Conservation (phyloP, 92 coral and sea anemone genomes). For the Pocillopora meandrina region DNA sequence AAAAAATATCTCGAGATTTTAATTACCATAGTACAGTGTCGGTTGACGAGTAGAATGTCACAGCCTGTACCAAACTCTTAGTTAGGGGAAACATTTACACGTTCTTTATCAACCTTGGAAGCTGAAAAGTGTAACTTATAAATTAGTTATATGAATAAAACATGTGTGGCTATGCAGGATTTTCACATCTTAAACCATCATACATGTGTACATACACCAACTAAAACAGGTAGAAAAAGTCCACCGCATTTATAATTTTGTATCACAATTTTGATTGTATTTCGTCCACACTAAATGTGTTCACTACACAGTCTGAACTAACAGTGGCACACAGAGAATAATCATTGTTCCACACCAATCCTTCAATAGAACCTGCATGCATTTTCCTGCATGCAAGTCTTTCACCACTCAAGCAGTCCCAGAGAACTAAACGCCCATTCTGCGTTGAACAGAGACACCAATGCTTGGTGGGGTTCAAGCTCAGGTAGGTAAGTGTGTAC, state of each 20-base stretch:
- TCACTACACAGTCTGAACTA: constrained; percentile 87
- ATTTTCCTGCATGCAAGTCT: constrained; percentile 74
- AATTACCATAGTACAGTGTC: no score
- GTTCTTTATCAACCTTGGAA: no score
- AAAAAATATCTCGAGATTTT: no score
- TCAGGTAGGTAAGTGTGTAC: constrained; percentile 85
- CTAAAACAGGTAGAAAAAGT: background rate
- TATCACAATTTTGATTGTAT: constrained; percentile 15
- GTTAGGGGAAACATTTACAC: no score
- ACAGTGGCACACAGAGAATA: constrained; percentile 72
- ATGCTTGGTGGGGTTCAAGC: constrained; percentile 73
- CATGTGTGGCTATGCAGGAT: no score
- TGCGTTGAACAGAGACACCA: constrained; percentile 88
- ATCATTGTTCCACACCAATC: constrained; percentile 74
- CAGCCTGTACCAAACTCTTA: no score
- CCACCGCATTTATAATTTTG: background rate
- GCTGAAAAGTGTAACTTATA: no score
- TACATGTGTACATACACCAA: no score
- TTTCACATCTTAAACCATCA: no score
- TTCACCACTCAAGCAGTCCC: constrained; percentile 80
- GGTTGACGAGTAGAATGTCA: no score
- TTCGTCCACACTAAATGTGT: constrained; percentile 47
- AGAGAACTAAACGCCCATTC: constrained; percentile 82
- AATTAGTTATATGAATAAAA: no score
- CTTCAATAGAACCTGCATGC: constrained; percentile 88